Percentiles rank a stretch among this genome's conserved stretches.
Evolutionary conservation across 2,888 invertebrate genomes (phyloP).

Genomic region (Ashinkailepas kermadecensis): DNA sequence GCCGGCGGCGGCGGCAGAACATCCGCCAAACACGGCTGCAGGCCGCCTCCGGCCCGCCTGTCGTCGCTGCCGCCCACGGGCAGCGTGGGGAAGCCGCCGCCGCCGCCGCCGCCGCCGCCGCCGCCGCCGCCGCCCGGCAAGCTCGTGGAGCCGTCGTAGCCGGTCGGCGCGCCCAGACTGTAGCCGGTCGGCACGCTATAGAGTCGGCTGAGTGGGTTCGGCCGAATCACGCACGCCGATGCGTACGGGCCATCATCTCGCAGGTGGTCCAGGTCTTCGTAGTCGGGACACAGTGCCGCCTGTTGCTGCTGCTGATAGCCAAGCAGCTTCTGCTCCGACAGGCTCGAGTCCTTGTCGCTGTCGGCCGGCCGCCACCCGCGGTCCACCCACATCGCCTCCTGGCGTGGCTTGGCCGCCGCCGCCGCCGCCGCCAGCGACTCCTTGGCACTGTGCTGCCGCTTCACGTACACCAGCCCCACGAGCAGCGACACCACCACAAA

Average conservation of each 20-base stretch:
- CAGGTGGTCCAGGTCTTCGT: slow-evolving; percentile 19
- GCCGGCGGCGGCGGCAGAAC: slow-evolving; percentile 12
- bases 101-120: too few relatives aligned
- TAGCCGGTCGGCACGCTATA: too few relatives aligned
- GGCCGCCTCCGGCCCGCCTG: not conserved
- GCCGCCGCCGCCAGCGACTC: not conserved
- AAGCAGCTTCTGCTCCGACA: slow-evolving; percentile 17
- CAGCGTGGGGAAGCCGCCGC: not conserved
- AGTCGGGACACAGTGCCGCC: slow-evolving; percentile 10
- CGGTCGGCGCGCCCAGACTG: not conserved
- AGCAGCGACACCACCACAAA: slow-evolving; percentile 15
- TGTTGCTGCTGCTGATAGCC: slow-evolving; percentile 7
- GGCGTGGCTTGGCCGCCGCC: too few relatives aligned
- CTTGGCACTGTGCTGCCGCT: slow-evolving; percentile 8
- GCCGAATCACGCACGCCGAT: slow-evolving; percentile 9
- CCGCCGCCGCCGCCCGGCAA: not conserved
- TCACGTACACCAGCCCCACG: slow-evolving; percentile 9
- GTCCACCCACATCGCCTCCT: slow-evolving; percentile 18
- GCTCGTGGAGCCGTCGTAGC: not conserved
- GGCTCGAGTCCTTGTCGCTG: slow-evolving; percentile 13
- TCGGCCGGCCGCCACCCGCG: slow-evolving; percentile 22
- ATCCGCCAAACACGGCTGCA: slow-evolving; percentile 7
- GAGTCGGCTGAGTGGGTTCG: slow-evolving; percentile 3
- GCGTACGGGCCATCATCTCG: slow-evolving; percentile 6
- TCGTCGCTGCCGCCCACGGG: not conserved